Percentiles rank a stretch among this genome's conserved stretches.
Conservation (phyloP, 2,113 vertebrate species). For the Collichthys lucidus region DNA sequence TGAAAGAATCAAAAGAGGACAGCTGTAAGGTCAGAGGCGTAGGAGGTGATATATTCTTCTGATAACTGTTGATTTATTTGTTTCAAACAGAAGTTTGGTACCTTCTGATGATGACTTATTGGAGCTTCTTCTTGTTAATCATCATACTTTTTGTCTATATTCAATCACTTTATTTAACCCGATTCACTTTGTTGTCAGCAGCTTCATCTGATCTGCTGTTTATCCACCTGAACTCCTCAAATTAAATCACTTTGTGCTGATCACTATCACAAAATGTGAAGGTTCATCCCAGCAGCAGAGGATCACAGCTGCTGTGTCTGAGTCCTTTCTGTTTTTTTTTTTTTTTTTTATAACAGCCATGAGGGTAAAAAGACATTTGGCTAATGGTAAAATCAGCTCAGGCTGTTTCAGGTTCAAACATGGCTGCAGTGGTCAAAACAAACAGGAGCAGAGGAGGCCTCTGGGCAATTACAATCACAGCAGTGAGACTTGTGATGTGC, state of each 20-base stretch:
- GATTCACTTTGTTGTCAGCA: not conserved
- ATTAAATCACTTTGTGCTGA: not conserved
- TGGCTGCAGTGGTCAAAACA: conserved; percentile 70
- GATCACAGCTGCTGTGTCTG: conserved; percentile 35
- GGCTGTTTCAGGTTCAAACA: conserved; percentile 74
- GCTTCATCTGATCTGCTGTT: not conserved
- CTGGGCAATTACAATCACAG: conserved; percentile 68
- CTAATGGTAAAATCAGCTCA: conserved; percentile 68
- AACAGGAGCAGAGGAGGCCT: conserved; percentile 52
- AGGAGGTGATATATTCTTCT: not conserved
- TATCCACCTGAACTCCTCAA: not conserved
- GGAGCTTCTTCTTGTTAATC: not conserved
- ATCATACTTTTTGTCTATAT: not conserved
- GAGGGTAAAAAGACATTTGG: conserved; percentile 52
- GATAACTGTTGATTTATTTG: not conserved
- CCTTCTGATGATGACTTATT: not conserved
- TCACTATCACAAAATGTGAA: not conserved
- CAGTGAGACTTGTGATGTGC: conserved; percentile 9
- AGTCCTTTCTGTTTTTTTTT: not conserved
- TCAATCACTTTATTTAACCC: not conserved
- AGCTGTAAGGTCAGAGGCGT: not conserved
- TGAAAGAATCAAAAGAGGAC: not conserved
- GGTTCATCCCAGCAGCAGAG: not conserved
- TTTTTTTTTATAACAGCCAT: conserved; percentile 44
- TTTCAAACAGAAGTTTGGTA: not conserved